Evolutionary conservation across 2,113 vertebrate species (phyloP), one percentile per base, ranked within the genome.

Genomic region (Lagenorhynchus albirostris): DNA sequence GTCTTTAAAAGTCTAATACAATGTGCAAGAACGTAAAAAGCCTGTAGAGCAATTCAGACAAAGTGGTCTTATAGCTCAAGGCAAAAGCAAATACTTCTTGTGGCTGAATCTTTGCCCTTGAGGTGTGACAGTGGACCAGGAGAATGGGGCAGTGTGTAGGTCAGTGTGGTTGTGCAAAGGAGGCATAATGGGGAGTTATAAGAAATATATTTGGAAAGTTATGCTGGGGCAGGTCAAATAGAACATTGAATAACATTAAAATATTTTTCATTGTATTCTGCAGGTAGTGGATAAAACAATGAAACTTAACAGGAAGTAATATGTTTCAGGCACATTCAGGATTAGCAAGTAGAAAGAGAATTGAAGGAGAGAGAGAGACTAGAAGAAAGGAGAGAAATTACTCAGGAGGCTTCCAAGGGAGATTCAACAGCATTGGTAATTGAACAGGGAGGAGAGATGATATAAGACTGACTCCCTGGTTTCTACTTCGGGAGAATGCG

Each of bases 401-500:
- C 7, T 3, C 38, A 12, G 1, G 17, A 91, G 23, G 65, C 67
- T 89, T 60, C 13, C n/a, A 41, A 38, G 20, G 26, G 62, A 71
- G 26, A 68, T 13, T 13, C 38, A 15, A 21, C 0, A 21, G 62
- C 71, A 23, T 2, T 33, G 29, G 33, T 47, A 29, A 41, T 1
- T 14, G 41, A 60, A 65, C 20, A n/a, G 82, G 63, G 14, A 21
- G 21, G 38, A 62, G 38, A 68, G n/a, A 67, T 33, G 38, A 73
- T n/a, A 11, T 47, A 15, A 91, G 62, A 79, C 20, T 14, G 3
- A 70, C 26, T 58, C 36, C 11, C 4, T 6, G 17, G 33, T 67
- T 88, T 63, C 9, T 5, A 15, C 10, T 76, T 36, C 53, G 41
- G 47, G n/a, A 71, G 20, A 50, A 29, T 26, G 8, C 0, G 0